Conservation (phyloP, 2,888 invertebrate genomes). For the Liopterus haemorrhoidalis region DNA sequence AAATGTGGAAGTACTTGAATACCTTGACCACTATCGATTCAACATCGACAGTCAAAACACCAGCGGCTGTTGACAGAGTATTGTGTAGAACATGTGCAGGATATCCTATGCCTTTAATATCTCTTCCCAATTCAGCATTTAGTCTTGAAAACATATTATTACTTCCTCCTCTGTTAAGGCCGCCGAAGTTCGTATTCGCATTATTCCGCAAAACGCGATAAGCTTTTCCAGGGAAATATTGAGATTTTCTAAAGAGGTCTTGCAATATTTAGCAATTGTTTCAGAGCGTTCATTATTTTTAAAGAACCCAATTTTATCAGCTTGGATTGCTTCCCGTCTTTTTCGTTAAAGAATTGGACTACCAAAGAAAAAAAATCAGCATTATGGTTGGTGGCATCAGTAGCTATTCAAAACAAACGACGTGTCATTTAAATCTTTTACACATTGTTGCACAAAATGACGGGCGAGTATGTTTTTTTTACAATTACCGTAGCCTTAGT, state of each 20-base stretch:
- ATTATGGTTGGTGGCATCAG: conserved; percentile 34
- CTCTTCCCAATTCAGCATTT: conserved; percentile 28
- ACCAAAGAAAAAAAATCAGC: conserved; percentile 31
- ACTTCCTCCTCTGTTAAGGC: conserved; percentile 26
- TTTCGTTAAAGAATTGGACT: conserved; percentile 32
- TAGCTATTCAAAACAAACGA: conserved; percentile 28
- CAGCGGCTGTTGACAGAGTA: conserved; percentile 27
- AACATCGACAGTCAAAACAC: conserved; percentile 21
- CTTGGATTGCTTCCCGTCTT: conserved; percentile 31
- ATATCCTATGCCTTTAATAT: conserved; percentile 33
- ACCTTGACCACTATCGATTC: neutral
- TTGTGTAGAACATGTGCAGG: conserved; percentile 34
- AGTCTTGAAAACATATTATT: conserved; percentile 31
- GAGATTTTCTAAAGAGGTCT: conserved; percentile 24
- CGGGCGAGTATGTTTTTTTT: conserved; percentile 11
- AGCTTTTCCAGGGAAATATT: conserved; percentile 24
- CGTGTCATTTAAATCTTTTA: no score
- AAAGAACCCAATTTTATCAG: conserved; percentile 27
- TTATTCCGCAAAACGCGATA: conserved; percentile 35
- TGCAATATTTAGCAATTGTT: conserved; percentile 29
- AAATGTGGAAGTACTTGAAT: conserved; percentile 1
- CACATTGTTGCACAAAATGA: neutral
- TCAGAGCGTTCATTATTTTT: conserved; percentile 31
- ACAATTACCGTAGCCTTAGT: conserved; percentile 20
- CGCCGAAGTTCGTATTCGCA: conserved; percentile 38